A percentile compares a stretch with the other conserved stretches of the same genome.
phyloP scores from a whole-genome alignment of 2,113 vertebrate genomes.

The Eidolon helvum region DNA sequence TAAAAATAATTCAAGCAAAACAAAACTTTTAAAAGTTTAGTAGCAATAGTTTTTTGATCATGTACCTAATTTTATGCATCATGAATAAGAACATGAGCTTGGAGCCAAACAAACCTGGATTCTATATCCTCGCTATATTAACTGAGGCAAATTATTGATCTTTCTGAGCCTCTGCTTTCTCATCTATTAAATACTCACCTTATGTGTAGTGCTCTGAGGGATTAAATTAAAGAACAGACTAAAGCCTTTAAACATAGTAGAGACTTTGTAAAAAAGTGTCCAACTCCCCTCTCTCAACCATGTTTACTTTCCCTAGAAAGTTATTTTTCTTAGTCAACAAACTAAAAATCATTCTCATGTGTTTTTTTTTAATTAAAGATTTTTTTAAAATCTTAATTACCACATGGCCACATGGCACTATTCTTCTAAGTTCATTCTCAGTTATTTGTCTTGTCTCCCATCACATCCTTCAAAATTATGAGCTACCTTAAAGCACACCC shows the following conservation, averaged over 20 bases:
- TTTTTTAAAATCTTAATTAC: too few species aligned
- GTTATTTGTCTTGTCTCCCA: neutral
- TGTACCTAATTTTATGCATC: neutral
- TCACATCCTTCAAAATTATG: neutral
- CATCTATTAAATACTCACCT: neutral
- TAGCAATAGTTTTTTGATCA: neutral
- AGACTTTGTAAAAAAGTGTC: neutral
- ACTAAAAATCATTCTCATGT: neutral
- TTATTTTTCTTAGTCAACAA: neutral
- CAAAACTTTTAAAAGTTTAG: neutral
- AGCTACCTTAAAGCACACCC: neutral
- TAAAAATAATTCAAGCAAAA: neutral
- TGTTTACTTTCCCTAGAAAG: neutral
- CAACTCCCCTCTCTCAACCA: neutral
- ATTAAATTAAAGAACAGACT: conserved; percentile 39
- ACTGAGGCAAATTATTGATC: conserved; percentile 33
- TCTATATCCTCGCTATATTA: neutral
- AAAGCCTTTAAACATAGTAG: conserved; percentile 12
- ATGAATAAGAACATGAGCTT: neutral
- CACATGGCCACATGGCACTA: neutral
- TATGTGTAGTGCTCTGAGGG: neutral
- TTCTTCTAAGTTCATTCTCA: neutral
- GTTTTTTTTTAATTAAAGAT: neutral
- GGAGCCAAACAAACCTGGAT: neutral
- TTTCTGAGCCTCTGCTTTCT: neutral